Evolutionary conservation across 2,888 invertebrate species (phyloP), one percentile per base, ranked within the genome.

Genomic region (Melanchra persicariae): DNA sequence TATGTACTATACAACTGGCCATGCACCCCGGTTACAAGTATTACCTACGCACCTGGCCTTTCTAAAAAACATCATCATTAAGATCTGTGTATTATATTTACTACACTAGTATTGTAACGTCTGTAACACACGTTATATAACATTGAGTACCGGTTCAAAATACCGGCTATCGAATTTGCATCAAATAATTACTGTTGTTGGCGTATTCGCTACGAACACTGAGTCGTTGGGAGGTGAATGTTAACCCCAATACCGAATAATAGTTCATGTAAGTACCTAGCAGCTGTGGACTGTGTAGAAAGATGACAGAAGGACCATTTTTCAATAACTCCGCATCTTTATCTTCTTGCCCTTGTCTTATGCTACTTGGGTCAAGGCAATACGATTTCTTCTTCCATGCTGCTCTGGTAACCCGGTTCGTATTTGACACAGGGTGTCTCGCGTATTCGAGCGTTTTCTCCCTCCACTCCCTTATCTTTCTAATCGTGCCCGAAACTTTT

Each of bases 191-290:
- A 63, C n/a, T 30, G 66, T 69, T 74, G 80, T 70, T 81, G 24
- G 61, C 58, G 59, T 62, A 78, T 64, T 70, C 30, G 76, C 47
- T 70, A 70, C 72, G 54, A 57, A 72, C 74, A 73, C 74, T 58
- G 54, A 62, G 70, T 73, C 73, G 78, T 87, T 81, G 81, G 78
- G 68, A 77, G 80, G 78, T 76, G 65, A 80, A 79, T 81, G 87
- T 84, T 88, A 87, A 89, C 89, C 89, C 24, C 61, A 62, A 80
- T 80, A 76, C 34, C 26, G 60, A 47, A 62, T 66, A 67, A 70
- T 79, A 79, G 76, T 71, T 68, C 49, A 57, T 66, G 55, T 59
- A 17, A 57, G 49, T 69, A 66, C 62, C 45, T 65, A 60, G 59
- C 43, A 59, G 34, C 26, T 64, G 54, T 10, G 26, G 7, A 22